Conservation (phyloP, 2,797 vertebrate species). For the Morus bassanus region DNA sequence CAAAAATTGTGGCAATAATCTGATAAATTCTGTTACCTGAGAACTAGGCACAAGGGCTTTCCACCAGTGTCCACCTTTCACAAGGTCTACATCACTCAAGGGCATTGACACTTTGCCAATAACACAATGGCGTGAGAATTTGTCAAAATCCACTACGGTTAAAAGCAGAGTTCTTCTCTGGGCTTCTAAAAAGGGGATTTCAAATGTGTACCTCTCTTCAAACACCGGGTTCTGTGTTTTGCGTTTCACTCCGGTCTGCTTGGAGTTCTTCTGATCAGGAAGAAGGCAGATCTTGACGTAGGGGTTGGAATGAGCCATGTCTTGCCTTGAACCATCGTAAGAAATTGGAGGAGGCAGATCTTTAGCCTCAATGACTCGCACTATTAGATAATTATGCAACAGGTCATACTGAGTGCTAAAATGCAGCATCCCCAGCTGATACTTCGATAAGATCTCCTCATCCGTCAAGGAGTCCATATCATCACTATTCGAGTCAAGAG, state of each 20-base stretch:
- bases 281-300: constrained; percentile 90
- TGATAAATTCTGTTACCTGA: constrained; percentile 77
- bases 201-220: constrained; percentile 89
- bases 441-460: constrained; percentile 85
- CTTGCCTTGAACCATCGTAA: constrained; percentile 81
- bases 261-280: constrained; percentile 90
- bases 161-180: constrained; percentile 88
- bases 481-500: constrained; percentile 78
- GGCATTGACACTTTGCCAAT: constrained; percentile 87
- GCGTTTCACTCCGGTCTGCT: constrained; percentile 89
- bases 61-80: constrained; percentile 94
- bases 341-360: constrained; percentile 84
- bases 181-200: constrained; percentile 88
- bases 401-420: constrained; percentile 90
- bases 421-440: constrained; percentile 89
- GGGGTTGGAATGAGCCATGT: constrained; percentile 89
- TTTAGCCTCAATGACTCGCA: constrained; percentile 86
- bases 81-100: constrained; percentile 86
- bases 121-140: constrained; percentile 89
- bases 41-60: constrained; percentile 88
- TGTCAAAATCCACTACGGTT: constrained; percentile 88
- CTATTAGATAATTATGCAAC: constrained; percentile 81
- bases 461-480: constrained; percentile 87
- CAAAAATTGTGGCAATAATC: background rate
- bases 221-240: constrained; percentile 90